These are phyloP conservation scores for Chlorodrepanis virens DNA, from an alignment of 2,113 vertebrate genomes.

Conservation along the genomic window DNA sequence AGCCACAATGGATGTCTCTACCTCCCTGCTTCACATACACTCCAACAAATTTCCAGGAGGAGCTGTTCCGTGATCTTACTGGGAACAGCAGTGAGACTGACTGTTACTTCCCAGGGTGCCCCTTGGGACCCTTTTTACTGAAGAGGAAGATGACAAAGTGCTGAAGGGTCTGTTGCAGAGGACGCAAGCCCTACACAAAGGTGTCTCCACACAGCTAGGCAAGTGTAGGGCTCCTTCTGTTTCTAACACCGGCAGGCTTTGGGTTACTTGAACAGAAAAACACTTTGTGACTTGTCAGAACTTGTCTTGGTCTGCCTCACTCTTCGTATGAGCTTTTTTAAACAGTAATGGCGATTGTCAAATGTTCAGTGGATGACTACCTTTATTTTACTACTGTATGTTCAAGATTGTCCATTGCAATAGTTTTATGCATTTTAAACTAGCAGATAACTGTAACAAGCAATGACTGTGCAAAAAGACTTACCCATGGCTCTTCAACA, in stretches of 20 bases:
- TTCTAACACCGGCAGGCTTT: neutral
- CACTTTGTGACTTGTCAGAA: neutral
- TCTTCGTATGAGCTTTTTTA: neutral
- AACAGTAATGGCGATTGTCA: neutral
- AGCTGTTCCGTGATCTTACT: no score
- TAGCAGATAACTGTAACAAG: neutral
- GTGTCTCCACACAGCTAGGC: neutral
- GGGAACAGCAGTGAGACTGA: neutral
- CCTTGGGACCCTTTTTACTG: neutral
- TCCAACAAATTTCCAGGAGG: neutral
- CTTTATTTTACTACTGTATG: neutral
- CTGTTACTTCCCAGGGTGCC: neutral
- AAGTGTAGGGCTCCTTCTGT: fast-evolving
- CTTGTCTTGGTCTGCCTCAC: neutral
- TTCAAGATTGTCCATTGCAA: neutral
- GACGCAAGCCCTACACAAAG: neutral
- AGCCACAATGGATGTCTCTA: neutral
- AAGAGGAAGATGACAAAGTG: neutral
- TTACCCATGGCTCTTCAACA: neutral
- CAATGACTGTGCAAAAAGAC: neutral
- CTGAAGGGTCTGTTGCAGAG: neutral
- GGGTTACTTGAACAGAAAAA: neutral
- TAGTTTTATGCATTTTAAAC: neutral
- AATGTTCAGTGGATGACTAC: neutral
- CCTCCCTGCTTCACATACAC: neutral